Evolutionary conservation across 1,140 invertebrate genomes (phyloP).

Genomic region (Chymomyza costata): DNA sequence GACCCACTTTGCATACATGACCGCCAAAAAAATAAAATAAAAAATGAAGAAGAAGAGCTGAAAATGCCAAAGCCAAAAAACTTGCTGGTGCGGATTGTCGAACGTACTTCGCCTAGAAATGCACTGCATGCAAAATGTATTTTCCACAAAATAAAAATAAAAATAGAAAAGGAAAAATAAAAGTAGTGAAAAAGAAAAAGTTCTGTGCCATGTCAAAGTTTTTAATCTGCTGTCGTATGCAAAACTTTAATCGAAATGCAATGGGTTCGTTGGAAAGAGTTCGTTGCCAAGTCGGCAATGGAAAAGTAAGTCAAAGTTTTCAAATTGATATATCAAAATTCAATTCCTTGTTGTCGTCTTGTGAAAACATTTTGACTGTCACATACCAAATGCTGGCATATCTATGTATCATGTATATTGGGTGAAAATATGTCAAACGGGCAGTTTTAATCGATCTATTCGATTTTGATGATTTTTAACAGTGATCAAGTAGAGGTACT

Average conservation of each 20-base stretch:
- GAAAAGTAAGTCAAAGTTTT: conserved; percentile 45
- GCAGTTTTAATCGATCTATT: no score
- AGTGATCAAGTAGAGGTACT: no score
- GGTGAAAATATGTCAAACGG: no score
- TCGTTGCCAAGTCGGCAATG: no score
- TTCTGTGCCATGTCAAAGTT: conserved; percentile 32
- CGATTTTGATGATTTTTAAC: no score
- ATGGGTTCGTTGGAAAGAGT: no score
- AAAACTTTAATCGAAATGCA: conserved; percentile 48
- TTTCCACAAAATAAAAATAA: no score
- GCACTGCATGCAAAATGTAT: conserved; percentile 27
- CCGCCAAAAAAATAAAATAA: conserved; percentile 2
- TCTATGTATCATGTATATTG: no score
- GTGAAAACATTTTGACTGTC: conserved; percentile 43
- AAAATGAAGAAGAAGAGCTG: not conserved
- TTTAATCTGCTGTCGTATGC: conserved; percentile 38
- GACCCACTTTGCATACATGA: no score
- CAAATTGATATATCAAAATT: conserved; percentile 50
- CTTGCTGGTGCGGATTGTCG: conserved; percentile 20
- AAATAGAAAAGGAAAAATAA: no score
- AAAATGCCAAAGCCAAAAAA: no score
- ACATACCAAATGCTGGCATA: conserved; percentile 36
- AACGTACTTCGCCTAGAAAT: conserved; percentile 28
- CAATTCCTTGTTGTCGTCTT: conserved; percentile 30
- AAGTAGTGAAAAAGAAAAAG: conserved; percentile 32